phyloP scores from a whole-genome alignment of 2,888 invertebrate species.

The Pseudococcus longispinus region DNA sequence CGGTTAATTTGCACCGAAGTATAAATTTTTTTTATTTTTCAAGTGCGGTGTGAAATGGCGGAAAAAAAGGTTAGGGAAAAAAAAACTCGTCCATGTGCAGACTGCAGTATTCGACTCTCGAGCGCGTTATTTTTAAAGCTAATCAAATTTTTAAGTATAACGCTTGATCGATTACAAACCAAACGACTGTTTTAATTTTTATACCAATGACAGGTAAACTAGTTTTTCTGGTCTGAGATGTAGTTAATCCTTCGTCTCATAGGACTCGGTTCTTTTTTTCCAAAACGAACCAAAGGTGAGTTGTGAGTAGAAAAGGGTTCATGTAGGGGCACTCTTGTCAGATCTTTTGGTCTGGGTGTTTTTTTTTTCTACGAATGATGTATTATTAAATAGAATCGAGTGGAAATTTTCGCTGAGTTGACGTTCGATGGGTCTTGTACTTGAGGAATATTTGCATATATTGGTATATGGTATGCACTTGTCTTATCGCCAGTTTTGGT shows the following conservation, averaged over 20 bases:
- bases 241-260: neutral
- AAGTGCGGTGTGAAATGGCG: neutral
- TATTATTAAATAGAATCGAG: too few relatives aligned
- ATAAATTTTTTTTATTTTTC: neutral
- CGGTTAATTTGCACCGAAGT: slow-evolving; percentile 3
- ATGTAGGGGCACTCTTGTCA: neutral
- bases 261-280: neutral
- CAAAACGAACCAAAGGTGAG: neutral
- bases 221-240: slow-evolving; percentile 6
- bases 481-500: neutral
- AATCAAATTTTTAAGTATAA: slow-evolving; percentile 24
- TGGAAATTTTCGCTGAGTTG: too few relatives aligned
- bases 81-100: neutral
- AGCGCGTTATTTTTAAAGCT: slow-evolving; percentile 21
- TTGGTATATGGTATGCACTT: neutral
- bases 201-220: slow-evolving; percentile 33
- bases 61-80: neutral
- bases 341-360: neutral
- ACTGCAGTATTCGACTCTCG: neutral
- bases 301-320: neutral
- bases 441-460: neutral
- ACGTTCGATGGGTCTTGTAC: too few relatives aligned
- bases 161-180: slow-evolving; percentile 38
- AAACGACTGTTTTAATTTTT: slow-evolving; percentile 30
- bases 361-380: neutral